Evolutionary conservation across 2,888 invertebrate species (phyloP), one percentile per base, ranked within the genome.

Genomic region (Danaus chrysippus): DNA sequence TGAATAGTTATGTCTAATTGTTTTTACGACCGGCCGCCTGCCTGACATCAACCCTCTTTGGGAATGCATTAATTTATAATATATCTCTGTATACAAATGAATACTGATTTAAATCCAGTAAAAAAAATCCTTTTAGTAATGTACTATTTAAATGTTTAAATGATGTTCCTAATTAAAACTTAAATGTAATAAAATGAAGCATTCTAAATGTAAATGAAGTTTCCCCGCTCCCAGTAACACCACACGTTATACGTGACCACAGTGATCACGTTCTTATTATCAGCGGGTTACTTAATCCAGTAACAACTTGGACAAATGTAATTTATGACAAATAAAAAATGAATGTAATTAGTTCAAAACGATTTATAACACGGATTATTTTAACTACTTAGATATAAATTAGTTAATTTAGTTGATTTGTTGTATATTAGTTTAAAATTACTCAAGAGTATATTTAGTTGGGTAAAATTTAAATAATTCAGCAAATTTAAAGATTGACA

Each of bases 231-330:
- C 34, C 15, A 15, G 0, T 42, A 42, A 17, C 34, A 56, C 56
- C 60, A 42, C 46, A 44, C 43, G 11, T 10, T 56, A 15, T 56
- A 67, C 66, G 66, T 73, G 75, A 66, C 67, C 63, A 63, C 54
- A 64, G 59, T 34, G 23, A 59, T 63, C 75, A 74, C 75, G 75
- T 75, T 52, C 62, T 72, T 71, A 73, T 75, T 75, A 75, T 74
- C 73, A 72, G 69, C 68, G 69, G 73, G 73, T 73, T 75, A 74
- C 72, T 71, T 74, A 75, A 75, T 73, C 71, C 65, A 66, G 64
- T 62, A 59, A 65, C 62, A 61, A 62, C 64, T 65, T 64, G 69
- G 68, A 61, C 71, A 71, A 72, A 73, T 49, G 17, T 72, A 69
- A 66, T 70, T 62, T 64, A 58, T 66, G 49, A 49, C 49, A 17